Conservation (phyloP, 37 sponge, comb jelly and placozoan genomes). For the Lycopodina hypogea region DNA sequence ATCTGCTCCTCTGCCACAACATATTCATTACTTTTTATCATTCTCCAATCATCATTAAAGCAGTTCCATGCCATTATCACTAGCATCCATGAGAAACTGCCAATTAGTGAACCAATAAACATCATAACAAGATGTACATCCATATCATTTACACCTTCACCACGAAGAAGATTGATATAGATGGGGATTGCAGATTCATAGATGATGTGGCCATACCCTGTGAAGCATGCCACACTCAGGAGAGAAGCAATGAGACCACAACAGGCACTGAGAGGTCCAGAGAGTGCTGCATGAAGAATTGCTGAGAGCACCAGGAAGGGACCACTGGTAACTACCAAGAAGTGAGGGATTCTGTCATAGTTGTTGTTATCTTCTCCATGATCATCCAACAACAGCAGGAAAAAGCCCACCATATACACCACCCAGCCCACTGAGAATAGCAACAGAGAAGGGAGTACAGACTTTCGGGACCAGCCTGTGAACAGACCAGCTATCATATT, state of each 20-base stretch:
- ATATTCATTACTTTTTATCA: background rate
- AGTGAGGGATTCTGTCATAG: background rate
- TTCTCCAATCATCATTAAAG: background rate
- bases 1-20: background rate
- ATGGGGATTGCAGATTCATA: background rate
- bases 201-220: background rate
- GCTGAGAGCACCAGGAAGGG: background rate
- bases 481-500: no score
- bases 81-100: background rate
- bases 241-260: background rate
- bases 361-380: background rate
- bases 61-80: background rate
- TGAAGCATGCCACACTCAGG: background rate
- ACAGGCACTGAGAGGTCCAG: background rate
- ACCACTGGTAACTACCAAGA: background rate
- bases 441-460: background rate
- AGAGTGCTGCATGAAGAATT: background rate
- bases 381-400: background rate
- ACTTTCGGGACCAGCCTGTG: background rate
- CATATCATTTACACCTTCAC: background rate
- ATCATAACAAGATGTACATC: background rate
- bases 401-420: background rate
- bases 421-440: background rate
- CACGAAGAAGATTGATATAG: background rate
- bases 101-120: slow-evolving; percentile 2